phyloP scores from a whole-genome alignment of 2,113 vertebrate species.

The Aplodontia rufa region DNA sequence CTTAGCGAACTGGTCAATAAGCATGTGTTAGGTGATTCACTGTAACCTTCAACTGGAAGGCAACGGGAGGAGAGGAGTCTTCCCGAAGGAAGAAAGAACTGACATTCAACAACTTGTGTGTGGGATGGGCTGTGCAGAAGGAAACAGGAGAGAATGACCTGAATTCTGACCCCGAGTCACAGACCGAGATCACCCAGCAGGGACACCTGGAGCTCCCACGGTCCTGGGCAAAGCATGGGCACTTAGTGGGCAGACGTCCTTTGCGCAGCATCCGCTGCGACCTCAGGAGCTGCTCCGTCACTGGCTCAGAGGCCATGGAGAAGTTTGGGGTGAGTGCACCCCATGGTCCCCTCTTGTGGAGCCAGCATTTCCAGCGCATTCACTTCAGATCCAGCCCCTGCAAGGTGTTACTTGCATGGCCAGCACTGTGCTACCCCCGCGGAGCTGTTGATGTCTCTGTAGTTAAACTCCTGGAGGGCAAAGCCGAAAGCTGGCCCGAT shows the following conservation, averaged over 20 bases:
- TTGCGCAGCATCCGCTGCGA: too few relatives aligned
- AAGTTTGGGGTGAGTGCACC: background rate
- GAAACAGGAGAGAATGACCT: background rate
- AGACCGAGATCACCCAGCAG: too few relatives aligned
- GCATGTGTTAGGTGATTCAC: background rate
- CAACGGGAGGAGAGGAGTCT: background rate
- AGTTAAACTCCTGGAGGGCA: slow-evolving; percentile 74
- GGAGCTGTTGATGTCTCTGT: slow-evolving; percentile 74
- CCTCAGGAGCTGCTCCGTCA: background rate
- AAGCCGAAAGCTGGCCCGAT: slow-evolving; percentile 70
- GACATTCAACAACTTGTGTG: background rate
- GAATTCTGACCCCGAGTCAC: background rate
- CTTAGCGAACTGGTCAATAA: background rate
- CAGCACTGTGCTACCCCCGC: slow-evolving; percentile 52
- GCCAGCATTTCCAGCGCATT: slow-evolving; percentile 65
- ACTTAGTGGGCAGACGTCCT: too few relatives aligned
- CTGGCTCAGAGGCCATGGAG: background rate
- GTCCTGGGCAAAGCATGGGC: too few relatives aligned
- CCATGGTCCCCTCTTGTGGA: background rate
- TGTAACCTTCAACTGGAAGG: background rate
- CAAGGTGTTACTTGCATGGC: slow-evolving; percentile 65
- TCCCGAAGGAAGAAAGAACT: background rate
- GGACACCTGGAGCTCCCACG: background rate
- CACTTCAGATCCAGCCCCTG: slow-evolving; percentile 56
- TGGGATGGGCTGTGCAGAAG: background rate